Percentiles rank a stretch among this genome's conserved stretches.
phyloP scores from a whole-genome alignment of 2,797 vertebrate genomes.

The Cossypha heuglini region DNA sequence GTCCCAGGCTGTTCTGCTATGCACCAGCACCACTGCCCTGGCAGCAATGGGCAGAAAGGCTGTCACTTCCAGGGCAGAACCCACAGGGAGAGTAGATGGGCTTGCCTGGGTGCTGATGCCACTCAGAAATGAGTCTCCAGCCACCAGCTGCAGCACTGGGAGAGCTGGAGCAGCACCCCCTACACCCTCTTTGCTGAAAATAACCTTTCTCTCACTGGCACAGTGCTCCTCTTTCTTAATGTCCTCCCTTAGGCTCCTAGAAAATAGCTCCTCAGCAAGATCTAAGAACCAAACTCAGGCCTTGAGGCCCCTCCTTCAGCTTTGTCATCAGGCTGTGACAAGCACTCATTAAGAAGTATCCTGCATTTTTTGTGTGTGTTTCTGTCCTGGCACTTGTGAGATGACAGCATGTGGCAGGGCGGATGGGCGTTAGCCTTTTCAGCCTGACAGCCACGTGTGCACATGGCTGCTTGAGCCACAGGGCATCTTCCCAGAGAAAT shows the following conservation, averaged over 20 bases:
- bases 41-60: neutral
- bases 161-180: neutral
- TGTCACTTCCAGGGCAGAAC: fast-evolving
- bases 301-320: conserved; percentile 7
- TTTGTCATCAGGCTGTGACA: conserved; percentile 42
- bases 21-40: neutral
- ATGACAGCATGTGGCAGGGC: conserved; percentile 63
- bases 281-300: neutral
- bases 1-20: fast-evolving
- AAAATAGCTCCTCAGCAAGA: neutral
- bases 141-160: fast-evolving
- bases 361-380: conserved; percentile 37
- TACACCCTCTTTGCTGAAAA: neutral
- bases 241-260: neutral
- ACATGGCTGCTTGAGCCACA: conserved; percentile 72
- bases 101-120: fast-evolving
- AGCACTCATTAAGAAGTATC: conserved; percentile 65
- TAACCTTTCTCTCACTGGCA: fast-evolving
- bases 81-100: fast-evolving
- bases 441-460: conserved; percentile 71
- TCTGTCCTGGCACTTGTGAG: conserved; percentile 34
- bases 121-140: neutral
- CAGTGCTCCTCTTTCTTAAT: neutral
- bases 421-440: conserved; percentile 70
- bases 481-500: conserved; percentile 65